A percentile compares a stretch with the other conserved stretches of the same genome.
phyloP scores from a whole-genome alignment of 1,140 invertebrate genomes.

The Nasonia giraulti region DNA sequence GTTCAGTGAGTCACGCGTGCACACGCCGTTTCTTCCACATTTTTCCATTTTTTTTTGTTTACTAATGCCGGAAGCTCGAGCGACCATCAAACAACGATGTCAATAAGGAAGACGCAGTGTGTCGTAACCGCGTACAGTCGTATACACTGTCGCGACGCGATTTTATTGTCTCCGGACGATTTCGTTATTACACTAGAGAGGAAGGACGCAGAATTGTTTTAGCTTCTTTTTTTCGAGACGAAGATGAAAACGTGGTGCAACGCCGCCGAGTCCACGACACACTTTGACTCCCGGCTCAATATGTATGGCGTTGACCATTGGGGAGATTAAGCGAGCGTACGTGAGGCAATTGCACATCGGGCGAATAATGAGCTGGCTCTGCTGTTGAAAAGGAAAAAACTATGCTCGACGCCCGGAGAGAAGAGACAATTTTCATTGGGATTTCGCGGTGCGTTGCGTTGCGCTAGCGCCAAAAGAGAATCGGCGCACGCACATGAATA shows the following conservation, averaged over 20 bases:
- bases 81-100: background rate
- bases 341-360: background rate
- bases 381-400: background rate
- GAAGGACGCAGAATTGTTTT: background rate
- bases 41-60: constrained; percentile 23
- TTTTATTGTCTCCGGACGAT: background rate
- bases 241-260: background rate
- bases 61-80: constrained; percentile 26
- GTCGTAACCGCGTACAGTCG: background rate
- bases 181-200: background rate
- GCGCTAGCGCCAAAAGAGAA: background rate
- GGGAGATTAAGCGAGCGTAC: constrained; percentile 16
- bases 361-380: constrained; percentile 6
- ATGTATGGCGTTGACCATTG: background rate
- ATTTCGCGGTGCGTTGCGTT: background rate
- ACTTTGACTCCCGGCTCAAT: background rate
- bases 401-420: background rate
- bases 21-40: background rate
- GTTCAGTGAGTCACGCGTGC: constrained; percentile 21
- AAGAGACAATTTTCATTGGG: background rate
- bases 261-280: background rate
- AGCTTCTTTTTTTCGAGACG: background rate
- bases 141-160: background rate
- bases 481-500: background rate
- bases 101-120: background rate